Evolutionary conservation across 1,140 invertebrate genomes (phyloP), one percentile per base, ranked within the genome.

Genomic region (Pseudachorutes palmiensis): DNA sequence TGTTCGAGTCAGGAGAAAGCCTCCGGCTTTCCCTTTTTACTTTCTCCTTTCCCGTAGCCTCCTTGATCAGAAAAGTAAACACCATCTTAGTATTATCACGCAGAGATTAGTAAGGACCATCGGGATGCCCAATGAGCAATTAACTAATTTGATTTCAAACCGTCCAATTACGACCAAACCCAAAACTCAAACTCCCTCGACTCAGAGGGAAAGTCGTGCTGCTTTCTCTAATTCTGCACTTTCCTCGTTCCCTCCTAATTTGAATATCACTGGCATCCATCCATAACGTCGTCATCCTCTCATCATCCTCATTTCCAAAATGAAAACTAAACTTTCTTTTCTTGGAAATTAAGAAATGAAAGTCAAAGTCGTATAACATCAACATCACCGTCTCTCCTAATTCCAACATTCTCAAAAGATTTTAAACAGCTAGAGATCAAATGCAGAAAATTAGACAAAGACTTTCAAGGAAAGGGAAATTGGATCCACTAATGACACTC

Each of bases 11-110:
- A 41, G 19, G 36, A 5, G 36, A 41, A 9, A 41, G 5, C 5
- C 36, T 19, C 5, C 5, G 36, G 36, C 5, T 41, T 41, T 41
- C 36, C 55, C 55, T 58, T 55, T 24, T 24, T 41, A 41, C 36
- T 41, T 41, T 41, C 36, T 41, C 36, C 36, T 9, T 19, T 41
- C 36, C 36, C 36, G 19, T 41, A 19, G 9, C 31, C 28, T 55
- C 45, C 60, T 68, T 74, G 67, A 71, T 72, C 64, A 70, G 41
- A 69, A 72, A 70, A 64, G 69, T 63, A 74, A 72, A 75, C 72
- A 75, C 71, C 73, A 73, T 74, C 70, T 73, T 73, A 75, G 68
- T 73, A 75, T 73, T 74, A 73, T 74, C 71, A 75, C 66, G 70
- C 68, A 68, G 58, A 75, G 71, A 75, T 74, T 74, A 73, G 70